Evolutionary conservation across 1,140 invertebrate genomes (phyloP), one percentile per base, ranked within the genome.

Genomic region (Drosophila serrata): DNA sequence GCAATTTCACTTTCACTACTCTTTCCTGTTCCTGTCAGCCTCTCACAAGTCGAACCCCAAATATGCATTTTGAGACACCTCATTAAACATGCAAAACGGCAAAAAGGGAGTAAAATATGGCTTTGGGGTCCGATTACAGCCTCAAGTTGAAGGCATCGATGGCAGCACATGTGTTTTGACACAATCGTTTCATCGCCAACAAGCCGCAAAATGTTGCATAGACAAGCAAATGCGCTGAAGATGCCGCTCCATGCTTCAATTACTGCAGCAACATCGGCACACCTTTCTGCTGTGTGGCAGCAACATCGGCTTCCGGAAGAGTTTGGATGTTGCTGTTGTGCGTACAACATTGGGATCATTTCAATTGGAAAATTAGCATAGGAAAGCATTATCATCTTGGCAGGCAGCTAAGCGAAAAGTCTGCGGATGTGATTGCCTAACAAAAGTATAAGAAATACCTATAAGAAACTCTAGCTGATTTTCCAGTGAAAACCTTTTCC

Each of bases 61-160:
- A 69, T 87, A 79, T 86, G 81, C 75, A 82, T 74, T 80, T 88
- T 61, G 67, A 69, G 79, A 79, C 84, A 88, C 58, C 79, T 79
- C 82, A 87, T 87, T 87, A 80, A 87, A 82, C 76, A 87, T 87
- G 81, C 81, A 81, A 88, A 75, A 75, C 63, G 76, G 42, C 19
- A 11, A 42, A 11, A 42, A 15, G 27, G 57, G 35, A 17, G 42
- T 8, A 29, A 4, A 35, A 12, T 35, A 13, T 6, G 13, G 35
- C 35, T 35, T 35, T n/a, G 42, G 43, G 39, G 40, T 75, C 55
- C 49, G 57, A 68, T 80, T 80, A 37, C 69, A 70, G 56, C 72
- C 61, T 37, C 57, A 59, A 62, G 60, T 48, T 35, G 62, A 60
- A 48, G 58, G 64, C 68, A 73, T 69, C 62, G 64, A 68, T 72